phyloP scores from a whole-genome alignment of 2,888 invertebrate species.

The Drosophila mulleri region DNA sequence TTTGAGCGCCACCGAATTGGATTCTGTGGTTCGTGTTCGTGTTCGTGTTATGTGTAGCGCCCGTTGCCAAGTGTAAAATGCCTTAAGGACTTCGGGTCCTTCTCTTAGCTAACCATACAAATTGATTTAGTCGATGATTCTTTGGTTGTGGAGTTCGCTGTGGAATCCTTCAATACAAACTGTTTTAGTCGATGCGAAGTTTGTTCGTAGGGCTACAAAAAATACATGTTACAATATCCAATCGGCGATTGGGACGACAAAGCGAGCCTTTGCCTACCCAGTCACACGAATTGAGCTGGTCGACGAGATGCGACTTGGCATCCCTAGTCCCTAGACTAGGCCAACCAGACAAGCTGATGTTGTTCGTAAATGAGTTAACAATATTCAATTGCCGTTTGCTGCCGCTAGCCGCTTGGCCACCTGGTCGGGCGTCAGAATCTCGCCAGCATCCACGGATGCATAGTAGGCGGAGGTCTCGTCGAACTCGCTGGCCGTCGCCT shows the following conservation, averaged over 20 bases:
- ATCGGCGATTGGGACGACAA: background rate
- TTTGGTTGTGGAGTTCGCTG: background rate
- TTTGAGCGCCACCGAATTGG: conserved; percentile 3
- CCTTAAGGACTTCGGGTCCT: background rate
- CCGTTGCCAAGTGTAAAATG: conserved; percentile 9
- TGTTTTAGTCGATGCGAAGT: conserved; percentile 3
- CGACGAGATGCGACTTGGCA: background rate
- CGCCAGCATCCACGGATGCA: conserved; percentile 92
- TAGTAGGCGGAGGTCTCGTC: conserved; percentile 95
- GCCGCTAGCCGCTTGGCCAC: conserved; percentile 83
- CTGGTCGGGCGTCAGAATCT: conserved; percentile 87
- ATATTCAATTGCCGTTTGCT: conserved; percentile 64
- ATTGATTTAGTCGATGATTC: conserved; percentile 29
- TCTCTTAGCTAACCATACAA: conserved; percentile 12
- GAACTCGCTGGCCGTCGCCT: conserved; percentile 94
- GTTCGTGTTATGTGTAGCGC: background rate
- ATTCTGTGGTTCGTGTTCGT: background rate
- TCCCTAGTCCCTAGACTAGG: no score
- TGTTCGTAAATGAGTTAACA: background rate
- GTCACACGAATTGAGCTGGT: background rate
- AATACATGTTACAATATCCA: conserved; percentile 15
- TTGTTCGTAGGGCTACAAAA: conserved; percentile 35
- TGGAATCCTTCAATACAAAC: conserved; percentile 8
- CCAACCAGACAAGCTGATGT: background rate
- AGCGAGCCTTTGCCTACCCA: background rate